Percentiles rank a stretch among this genome's conserved stretches.
Conservation (phyloP, 1,140 invertebrate species). For the Drosophila navojoa region DNA sequence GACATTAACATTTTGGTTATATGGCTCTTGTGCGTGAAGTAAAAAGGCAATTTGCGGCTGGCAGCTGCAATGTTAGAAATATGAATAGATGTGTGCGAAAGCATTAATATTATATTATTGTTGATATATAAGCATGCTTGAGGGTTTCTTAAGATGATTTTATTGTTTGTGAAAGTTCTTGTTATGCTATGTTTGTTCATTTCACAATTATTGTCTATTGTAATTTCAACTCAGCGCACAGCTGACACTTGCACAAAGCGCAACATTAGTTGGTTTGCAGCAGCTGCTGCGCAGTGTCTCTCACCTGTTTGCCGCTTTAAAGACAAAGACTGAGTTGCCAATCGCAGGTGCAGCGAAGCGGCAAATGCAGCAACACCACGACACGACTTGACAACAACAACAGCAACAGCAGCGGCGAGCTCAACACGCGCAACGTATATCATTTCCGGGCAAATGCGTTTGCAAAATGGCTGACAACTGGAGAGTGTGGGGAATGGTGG, state of each 20-base stretch:
- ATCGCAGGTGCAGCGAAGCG: constrained; percentile 73
- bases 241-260: constrained; percentile 32
- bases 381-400: constrained; percentile 51
- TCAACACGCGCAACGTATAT: constrained; percentile 49
- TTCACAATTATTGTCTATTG: neutral
- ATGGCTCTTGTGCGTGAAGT: constrained; percentile 24
- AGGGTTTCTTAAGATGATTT: no score
- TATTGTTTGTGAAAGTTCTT: no score
- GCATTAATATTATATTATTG: no score
- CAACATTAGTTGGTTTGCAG: no score
- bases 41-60: constrained; percentile 13
- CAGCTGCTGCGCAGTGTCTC: neutral
- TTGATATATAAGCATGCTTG: no score
- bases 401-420: constrained; percentile 8
- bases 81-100: no score
- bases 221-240: neutral
- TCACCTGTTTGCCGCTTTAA: constrained; percentile 65
- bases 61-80: no score
- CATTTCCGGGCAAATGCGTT: constrained; percentile 77
- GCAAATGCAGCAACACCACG: constrained; percentile 76
- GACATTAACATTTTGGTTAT: constrained; percentile 70
- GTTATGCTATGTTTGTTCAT: neutral
- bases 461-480: constrained; percentile 35
- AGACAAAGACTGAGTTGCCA: constrained; percentile 62
- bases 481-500: neutral